Evolutionary conservation across 2,888 invertebrate species (phyloP).

Genomic region (Lasioglossum figueresi): DNA sequence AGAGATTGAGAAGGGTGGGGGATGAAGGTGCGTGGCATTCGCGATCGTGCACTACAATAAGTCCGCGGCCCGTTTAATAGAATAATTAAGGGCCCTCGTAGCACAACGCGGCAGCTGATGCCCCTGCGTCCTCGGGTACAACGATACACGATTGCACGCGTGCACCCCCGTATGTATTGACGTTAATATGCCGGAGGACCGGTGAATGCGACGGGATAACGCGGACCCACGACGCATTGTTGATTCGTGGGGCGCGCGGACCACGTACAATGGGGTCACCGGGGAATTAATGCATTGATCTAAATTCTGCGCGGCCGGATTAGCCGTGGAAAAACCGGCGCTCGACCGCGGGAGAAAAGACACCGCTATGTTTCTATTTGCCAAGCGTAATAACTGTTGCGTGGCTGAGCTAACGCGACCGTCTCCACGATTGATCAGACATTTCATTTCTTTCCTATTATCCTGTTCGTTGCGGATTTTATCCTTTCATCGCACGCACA

Average conservation of each 20-base stretch:
- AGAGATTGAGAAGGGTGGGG: not conserved
- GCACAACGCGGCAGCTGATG: conserved; percentile 80
- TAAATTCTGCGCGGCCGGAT: conserved; percentile 70
- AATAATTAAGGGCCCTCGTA: conserved; percentile 83
- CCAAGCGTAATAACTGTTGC: not conserved
- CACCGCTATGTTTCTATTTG: not conserved
- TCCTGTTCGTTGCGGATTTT: not conserved
- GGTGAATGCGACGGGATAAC: conserved; percentile 59
- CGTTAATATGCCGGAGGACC: conserved; percentile 17
- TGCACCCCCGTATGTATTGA: not conserved
- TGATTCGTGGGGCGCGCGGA: conserved; percentile 69
- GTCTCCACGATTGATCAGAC: not conserved
- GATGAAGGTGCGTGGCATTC: conserved; percentile 33
- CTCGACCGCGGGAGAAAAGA: not conserved
- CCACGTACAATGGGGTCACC: conserved; percentile 70
- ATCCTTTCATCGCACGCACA: not conserved
- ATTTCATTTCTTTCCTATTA: not conserved
- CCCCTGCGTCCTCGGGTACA: conserved; percentile 49
- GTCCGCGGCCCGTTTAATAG: conserved; percentile 82
- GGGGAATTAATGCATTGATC: conserved; percentile 69
- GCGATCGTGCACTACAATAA: conserved; percentile 78
- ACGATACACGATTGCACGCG: conserved; percentile 9
- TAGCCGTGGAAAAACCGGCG: conserved; percentile 69
- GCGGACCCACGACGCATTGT: conserved; percentile 66
- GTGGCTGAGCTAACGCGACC: not conserved